Conservation (phyloP, 1,140 invertebrate species). For the Aphelenchoides besseyi region DNA sequence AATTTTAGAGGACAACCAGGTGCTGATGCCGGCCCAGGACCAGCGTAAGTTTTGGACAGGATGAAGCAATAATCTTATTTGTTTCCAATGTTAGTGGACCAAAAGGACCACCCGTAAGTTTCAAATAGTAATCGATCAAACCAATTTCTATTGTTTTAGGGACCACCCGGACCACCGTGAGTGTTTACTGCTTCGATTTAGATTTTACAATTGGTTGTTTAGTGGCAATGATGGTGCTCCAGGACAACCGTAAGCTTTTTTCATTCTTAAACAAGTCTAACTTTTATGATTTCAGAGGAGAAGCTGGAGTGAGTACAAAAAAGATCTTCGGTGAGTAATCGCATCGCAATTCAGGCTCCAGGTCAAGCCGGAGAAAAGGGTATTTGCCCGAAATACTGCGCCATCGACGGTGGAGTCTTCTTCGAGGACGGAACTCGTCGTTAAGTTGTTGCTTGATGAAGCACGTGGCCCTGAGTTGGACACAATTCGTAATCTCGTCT, state of each 20-base stretch:
- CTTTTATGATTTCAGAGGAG: neutral
- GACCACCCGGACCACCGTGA: neutral
- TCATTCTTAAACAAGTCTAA: neutral
- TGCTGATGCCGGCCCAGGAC: conserved; percentile 20
- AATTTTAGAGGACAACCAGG: conserved; percentile 15
- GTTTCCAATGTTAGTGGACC: too few species aligned
- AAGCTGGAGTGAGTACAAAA: too few species aligned
- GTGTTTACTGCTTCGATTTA: neutral
- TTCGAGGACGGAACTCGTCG: conserved; percentile 60
- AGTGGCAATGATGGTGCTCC: conserved; percentile 13
- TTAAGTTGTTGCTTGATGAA: conserved; percentile 19
- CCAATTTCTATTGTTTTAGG: neutral
- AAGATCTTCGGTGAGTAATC: too few species aligned
- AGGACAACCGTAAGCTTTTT: conserved; percentile 11
- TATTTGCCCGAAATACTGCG: conserved; percentile 61
- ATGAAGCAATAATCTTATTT: too few species aligned
- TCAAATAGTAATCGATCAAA: neutral
- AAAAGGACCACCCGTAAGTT: conserved; percentile 24
- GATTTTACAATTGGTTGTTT: neutral
- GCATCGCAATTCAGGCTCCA: too few species aligned
- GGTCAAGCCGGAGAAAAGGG: conserved; percentile 54
- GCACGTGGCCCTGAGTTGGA: neutral
- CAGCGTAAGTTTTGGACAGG: too few species aligned
- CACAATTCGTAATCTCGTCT: neutral
- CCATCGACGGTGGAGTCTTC: conserved; percentile 61